phyloP scores from a whole-genome alignment of 2,113 vertebrate species.

The Vulpes vulpes region DNA sequence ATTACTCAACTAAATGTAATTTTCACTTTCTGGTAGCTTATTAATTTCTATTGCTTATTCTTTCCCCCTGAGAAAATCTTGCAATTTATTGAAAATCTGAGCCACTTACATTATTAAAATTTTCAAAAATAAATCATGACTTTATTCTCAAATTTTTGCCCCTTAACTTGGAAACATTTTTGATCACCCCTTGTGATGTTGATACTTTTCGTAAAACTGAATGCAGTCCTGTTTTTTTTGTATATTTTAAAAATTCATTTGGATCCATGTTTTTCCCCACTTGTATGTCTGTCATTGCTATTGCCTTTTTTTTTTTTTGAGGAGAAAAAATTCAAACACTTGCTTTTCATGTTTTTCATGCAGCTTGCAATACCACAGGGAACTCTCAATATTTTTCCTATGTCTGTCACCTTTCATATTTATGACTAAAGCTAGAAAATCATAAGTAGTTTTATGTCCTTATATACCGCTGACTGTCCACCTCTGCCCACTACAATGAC shows the following conservation, averaged over 20 bases:
- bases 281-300: neutral
- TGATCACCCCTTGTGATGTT: neutral
- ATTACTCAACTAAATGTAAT: neutral
- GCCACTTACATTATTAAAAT: neutral
- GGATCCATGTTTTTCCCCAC: neutral
- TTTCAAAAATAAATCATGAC: neutral
- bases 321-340: neutral
- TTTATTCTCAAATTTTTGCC: neutral
- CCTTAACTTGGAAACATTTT: neutral
- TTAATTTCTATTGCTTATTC: neutral
- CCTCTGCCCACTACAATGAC: neutral
- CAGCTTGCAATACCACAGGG: neutral
- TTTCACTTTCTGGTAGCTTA: neutral
- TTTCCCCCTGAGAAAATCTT: neutral
- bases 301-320: neutral
- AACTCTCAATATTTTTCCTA: neutral
- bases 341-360: neutral
- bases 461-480: neutral
- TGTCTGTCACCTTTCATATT: conserved; percentile 38
- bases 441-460: neutral
- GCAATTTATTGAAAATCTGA: conserved; percentile 6
- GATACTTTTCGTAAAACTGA: neutral
- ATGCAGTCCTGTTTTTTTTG: neutral
- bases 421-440: conserved; percentile 17
- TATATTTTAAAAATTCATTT: neutral